Base-by-base conservation (phyloP, 2,797 vertebrate species). In the Eutrigla gurnardus region DNA sequence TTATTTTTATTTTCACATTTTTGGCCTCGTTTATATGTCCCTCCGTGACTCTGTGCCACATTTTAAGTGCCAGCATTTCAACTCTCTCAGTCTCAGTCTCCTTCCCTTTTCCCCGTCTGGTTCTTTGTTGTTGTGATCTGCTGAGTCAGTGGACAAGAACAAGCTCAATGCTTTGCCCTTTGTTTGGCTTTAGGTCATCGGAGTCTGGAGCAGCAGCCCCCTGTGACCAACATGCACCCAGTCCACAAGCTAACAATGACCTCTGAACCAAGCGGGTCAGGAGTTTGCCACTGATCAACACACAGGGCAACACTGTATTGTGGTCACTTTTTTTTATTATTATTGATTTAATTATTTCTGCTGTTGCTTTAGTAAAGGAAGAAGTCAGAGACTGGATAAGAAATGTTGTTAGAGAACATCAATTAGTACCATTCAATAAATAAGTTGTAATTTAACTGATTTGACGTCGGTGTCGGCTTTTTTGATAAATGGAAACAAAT, bases 81-180 rank as follows among this genome's bases (percentile, higher is more conserved):
- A 42, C 33, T 32, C 18, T 58, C 59, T 17, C 8, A 0, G 8
- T 40, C 58, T 57, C 54, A 7, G n/a, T 58, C 62, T 53, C 39
- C 12, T 45, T 52, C 9, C 32, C 39, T 52, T 37, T 37, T 8
- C 45, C 42, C 43, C 6, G 7, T 37, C 37, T 45, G 57, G 18
- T 61, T 78, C 39, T 65, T 36, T 69, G 47, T 52, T 70, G 54
- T 53, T 65, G 42, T 66, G 58, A 79, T 80, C 45, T 0, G 50
- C 80, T 70, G 83, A 85, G 75, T 86, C 71, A 80, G 67, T 60
- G 40, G 42, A 66, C 74, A 63, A 25, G 60, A 83, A 17, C 65
- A 67, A 40, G 50, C 42, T 85, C 63, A 36, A 3, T 73, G 69
- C 74, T 67, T 53, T 75, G 64, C 63, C 70, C 75, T 76, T 73